Evolutionary conservation across 2,113 vertebrate genomes (phyloP).

Genomic region (Variabilichromis moorii): DNA sequence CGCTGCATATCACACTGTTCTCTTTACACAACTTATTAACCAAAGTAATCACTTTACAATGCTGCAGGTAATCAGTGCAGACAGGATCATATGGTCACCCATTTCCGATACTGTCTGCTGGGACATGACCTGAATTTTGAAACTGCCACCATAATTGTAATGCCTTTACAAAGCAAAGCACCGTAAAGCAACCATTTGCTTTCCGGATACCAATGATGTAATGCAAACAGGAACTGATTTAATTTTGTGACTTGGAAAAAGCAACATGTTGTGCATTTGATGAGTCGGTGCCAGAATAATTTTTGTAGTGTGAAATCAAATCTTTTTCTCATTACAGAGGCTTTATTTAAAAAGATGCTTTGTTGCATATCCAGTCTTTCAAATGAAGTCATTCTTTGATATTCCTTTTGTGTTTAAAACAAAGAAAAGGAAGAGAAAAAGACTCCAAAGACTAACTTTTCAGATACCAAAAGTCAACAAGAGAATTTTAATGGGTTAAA

Average conservation of each 20-base stretch:
- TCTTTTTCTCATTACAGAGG: constrained; percentile 52
- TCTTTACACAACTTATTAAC: constrained; percentile 48
- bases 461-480: not conserved
- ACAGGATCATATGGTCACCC: constrained; percentile 43
- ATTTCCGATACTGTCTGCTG: constrained; percentile 28
- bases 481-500: not conserved
- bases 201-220: not conserved
- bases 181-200: not conserved
- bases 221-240: constrained; percentile 12
- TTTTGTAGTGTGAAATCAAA: constrained; percentile 43
- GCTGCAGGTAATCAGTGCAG: constrained; percentile 49
- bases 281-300: not conserved
- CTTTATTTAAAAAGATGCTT: not conserved
- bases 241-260: constrained; percentile 16
- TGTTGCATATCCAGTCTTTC: constrained; percentile 21
- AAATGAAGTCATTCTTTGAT: constrained; percentile 11
- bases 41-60: constrained; percentile 25
- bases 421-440: not conserved
- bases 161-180: not conserved
- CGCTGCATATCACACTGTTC: not conserved
- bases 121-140: constrained; percentile 28
- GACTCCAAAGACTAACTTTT: not conserved
- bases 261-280: not conserved
- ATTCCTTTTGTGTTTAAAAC: not conserved
- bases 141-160: not conserved